phyloP scores from a whole-genome alignment of 2,113 vertebrate species.

The Hydrolagus affinis region DNA sequence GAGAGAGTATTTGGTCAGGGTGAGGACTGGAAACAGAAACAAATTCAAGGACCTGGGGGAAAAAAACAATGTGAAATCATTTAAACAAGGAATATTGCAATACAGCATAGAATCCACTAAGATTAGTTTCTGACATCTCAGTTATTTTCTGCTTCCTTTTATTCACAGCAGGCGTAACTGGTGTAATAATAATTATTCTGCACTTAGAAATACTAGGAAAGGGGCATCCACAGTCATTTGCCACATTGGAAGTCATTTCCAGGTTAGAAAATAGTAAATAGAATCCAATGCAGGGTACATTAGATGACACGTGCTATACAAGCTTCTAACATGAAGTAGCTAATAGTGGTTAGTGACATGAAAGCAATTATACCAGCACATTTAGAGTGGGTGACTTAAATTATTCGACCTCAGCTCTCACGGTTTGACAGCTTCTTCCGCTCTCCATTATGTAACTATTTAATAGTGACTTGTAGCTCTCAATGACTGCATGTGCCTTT shows the following conservation, averaged over 20 bases:
- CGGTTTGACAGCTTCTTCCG: neutral
- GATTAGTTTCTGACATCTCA: too few species aligned
- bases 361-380: neutral
- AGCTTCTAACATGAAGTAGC: neutral
- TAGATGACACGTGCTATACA: neutral
- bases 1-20: too few species aligned
- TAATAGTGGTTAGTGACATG: neutral
- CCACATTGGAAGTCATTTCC: neutral
- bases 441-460: neutral
- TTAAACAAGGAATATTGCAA: too few species aligned
- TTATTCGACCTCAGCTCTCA: neutral
- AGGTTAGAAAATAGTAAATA: neutral
- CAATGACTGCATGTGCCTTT: neutral
- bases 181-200: neutral
- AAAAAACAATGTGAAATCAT: too few species aligned
- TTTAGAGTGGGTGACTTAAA: neutral
- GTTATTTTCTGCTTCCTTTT: neutral
- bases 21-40: too few species aligned
- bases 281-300: neutral
- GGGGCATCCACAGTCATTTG: neutral
- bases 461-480: neutral
- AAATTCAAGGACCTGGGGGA: too few species aligned
- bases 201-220: neutral
- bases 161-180: neutral
- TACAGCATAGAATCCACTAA: too few species aligned